A percentile compares a stretch with the other conserved stretches of the same genome.
These are phyloP conservation scores for Alexandromys fortis DNA, from an alignment of 2,113 vertebrate species.

Conservation along the genomic window DNA sequence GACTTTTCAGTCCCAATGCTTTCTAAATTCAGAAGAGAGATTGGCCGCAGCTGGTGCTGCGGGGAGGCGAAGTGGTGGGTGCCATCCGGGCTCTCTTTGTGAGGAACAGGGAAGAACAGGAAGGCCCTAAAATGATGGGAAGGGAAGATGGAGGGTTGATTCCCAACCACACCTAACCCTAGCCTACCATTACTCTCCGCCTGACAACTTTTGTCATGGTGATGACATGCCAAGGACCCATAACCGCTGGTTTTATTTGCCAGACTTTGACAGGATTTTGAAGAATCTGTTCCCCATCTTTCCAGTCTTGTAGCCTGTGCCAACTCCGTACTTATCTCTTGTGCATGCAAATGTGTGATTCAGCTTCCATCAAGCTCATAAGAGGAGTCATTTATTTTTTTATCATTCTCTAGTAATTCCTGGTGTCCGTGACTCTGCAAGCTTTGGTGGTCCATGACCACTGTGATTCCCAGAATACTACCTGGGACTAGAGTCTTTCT, in stretches of 20 bases:
- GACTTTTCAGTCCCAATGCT: constrained; percentile 25
- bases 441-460: rapidly evolving
- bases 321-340: not conserved
- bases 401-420: not conserved
- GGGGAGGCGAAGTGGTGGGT: not conserved
- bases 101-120: not conserved
- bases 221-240: too few species aligned
- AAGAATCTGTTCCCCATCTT: not conserved
- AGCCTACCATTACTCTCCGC: not conserved
- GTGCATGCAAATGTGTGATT: not conserved
- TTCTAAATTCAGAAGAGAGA: constrained; percentile 34
- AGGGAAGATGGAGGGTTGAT: not conserved
- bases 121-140: not conserved
- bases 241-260: not conserved
- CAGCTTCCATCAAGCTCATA: not conserved
- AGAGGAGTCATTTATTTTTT: not conserved
- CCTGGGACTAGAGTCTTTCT: not conserved
- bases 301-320: not conserved
- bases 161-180: rapidly evolving
- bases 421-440: not conserved
- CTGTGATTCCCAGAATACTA: not conserved
- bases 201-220: not conserved
- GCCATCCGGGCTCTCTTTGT: not conserved
- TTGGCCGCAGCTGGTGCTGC: not conserved
- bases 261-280: too few species aligned